Conservation (phyloP, 2,888 invertebrate genomes). For the Pseudococcus longispinus region DNA sequence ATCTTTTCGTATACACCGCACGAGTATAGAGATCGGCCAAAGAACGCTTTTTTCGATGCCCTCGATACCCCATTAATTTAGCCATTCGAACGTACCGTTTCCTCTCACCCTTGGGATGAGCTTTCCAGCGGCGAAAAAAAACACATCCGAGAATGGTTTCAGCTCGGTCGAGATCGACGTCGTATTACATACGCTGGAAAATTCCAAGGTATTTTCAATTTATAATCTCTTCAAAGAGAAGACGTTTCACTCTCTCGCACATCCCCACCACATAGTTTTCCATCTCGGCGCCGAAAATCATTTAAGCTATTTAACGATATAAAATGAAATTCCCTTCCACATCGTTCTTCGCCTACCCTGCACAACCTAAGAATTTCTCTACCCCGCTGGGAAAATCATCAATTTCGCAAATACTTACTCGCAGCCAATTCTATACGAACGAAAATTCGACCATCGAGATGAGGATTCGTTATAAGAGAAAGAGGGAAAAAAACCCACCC, state of each 20-base stretch:
- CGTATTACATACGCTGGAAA: conserved; percentile 1
- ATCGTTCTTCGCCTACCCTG: not conserved
- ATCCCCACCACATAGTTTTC: not conserved
- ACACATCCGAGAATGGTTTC: not conserved
- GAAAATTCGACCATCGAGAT: not conserved
- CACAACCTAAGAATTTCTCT: not conserved
- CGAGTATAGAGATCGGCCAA: not conserved
- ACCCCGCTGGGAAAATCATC: not conserved
- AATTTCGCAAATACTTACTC: not conserved
- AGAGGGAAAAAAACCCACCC: not conserved
- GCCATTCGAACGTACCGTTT: not conserved
- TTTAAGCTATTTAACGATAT: not conserved
- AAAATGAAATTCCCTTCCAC: conserved; percentile 19
- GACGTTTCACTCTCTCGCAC: not conserved
- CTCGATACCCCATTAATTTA: not conserved
- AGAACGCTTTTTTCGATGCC: not conserved
- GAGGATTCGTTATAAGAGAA: not conserved
- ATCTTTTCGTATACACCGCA: not conserved
- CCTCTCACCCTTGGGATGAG: not conserved
- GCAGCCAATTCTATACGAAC: not conserved
- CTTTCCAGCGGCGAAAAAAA: not conserved
- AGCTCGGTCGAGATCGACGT: not conserved
- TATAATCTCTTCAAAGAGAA: not conserved
- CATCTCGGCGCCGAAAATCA: not conserved
- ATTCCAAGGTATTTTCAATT: not conserved